phyloP scores from a whole-genome alignment of 2,113 vertebrate genomes.

The Archilochus colubris region DNA sequence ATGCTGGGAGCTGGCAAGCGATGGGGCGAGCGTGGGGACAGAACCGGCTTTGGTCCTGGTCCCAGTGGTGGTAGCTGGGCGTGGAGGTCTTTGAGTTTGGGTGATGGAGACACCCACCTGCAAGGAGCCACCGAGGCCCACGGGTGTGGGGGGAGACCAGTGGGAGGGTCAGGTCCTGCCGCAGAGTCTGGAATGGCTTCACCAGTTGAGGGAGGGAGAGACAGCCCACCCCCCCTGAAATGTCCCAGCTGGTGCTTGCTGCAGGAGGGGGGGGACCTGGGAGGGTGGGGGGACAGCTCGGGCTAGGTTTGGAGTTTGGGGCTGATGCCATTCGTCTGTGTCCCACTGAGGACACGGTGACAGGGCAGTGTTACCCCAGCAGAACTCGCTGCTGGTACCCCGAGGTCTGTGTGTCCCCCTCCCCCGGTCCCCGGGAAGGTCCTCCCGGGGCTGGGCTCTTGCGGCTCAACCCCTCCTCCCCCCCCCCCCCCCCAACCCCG shows the following conservation, averaged over 20 bases:
- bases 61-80: background rate
- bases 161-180: background rate
- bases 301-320: background rate
- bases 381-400: background rate
- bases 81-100: background rate
- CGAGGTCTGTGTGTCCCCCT: rapidly evolving
- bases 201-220: no score
- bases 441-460: background rate
- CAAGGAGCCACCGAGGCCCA: background rate
- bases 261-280: background rate
- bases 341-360: background rate
- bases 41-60: background rate
- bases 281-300: background rate
- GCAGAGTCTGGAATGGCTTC: background rate
- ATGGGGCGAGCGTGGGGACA: background rate
- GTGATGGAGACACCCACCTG: background rate
- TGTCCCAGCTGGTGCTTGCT: background rate
- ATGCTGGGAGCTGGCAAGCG: background rate
- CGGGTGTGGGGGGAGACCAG: rapidly evolving
- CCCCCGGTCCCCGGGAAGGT: rapidly evolving
- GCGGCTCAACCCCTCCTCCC: background rate
- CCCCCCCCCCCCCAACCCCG: background rate
- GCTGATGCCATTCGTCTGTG: background rate
- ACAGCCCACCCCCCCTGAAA: background rate
- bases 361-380: background rate